phyloP scores from a whole-genome alignment of 2,888 invertebrate species.

The Phymatocera aterrima region DNA sequence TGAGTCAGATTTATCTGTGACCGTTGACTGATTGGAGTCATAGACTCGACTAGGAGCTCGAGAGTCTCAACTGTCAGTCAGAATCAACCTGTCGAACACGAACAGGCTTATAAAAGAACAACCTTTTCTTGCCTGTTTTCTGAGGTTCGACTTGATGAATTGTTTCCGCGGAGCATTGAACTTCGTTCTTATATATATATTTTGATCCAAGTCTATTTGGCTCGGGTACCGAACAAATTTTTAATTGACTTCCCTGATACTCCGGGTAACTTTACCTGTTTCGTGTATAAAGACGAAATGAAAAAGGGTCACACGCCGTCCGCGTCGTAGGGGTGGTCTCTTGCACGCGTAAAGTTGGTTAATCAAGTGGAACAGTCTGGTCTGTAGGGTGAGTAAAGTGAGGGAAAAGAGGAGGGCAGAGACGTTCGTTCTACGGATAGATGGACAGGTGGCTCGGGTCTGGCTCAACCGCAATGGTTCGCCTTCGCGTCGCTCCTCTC shows the following conservation, averaged over 20 bases:
- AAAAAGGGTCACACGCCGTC: conserved; percentile 40
- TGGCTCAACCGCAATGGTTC: conserved; percentile 32
- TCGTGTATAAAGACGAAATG: not conserved
- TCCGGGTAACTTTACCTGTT: conserved; percentile 12
- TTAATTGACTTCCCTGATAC: conserved; percentile 10
- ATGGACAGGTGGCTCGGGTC: conserved; percentile 63
- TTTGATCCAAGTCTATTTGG: not conserved
- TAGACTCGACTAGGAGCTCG: conserved; percentile 16
- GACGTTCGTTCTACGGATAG: conserved; percentile 23
- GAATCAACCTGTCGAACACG: conserved; percentile 21
- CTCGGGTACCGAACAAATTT: not conserved
- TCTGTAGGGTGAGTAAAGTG: conserved; percentile 17
- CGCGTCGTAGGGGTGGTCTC: conserved; percentile 51
- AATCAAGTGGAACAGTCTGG: conserved; percentile 71
- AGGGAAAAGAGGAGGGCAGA: conserved; percentile 20
- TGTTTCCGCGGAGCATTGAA: not conserved
- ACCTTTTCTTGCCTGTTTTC: not conserved
- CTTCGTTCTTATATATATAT: not conserved
- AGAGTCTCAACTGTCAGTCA: not conserved
- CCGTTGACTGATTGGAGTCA: conserved; percentile 65
- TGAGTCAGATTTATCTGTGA: conserved; percentile 73
- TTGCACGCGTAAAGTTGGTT: conserved; percentile 69
- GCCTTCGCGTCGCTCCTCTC: not conserved
- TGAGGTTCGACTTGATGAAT: not conserved
- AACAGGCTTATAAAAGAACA: not conserved